phyloP scores from a whole-genome alignment of 1,140 invertebrate species.

The Dufourea novaeangliae region DNA sequence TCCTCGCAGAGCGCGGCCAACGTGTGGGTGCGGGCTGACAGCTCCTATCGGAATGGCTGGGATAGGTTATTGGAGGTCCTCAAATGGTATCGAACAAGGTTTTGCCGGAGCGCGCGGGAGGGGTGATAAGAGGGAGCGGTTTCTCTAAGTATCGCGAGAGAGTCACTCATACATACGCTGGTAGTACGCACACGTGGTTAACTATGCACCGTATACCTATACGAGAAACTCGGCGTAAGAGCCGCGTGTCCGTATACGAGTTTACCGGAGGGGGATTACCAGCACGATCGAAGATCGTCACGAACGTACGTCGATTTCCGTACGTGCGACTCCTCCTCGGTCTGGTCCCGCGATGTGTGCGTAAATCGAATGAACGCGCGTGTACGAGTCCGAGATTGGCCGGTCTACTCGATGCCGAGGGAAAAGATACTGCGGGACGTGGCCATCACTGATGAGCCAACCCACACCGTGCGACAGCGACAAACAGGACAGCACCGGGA shows the following conservation, averaged over 20 bases:
- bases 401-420: conserved; percentile 56
- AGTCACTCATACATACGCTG: conserved; percentile 24
- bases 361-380: conserved; percentile 48
- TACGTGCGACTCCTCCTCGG: conserved; percentile 5
- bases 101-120: conserved; percentile 50
- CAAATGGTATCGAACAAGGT: conserved; percentile 76
- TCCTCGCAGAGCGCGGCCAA: conserved; percentile 36
- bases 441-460: conserved; percentile 76
- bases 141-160: conserved; percentile 62
- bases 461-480: conserved; percentile 75
- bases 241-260: background rate
- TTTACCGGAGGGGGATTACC: conserved; percentile 20
- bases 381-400: conserved; percentile 56
- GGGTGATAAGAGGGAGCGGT: conserved; percentile 57
- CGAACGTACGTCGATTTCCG: conserved; percentile 48
- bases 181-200: conserved; percentile 4
- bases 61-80: conserved; percentile 78
- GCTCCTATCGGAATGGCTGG: conserved; percentile 70
- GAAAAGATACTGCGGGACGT: conserved; percentile 70
- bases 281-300: conserved; percentile 19
- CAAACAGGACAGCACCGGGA: conserved; percentile 70
- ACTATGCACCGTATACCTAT: background rate
- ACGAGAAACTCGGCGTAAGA: background rate
- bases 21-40: conserved; percentile 73
- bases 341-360: conserved; percentile 19